Evolutionary conservation across 2,113 vertebrate genomes (phyloP), one percentile per base, ranked within the genome.

Genomic region (Corythornis madagascariensis): DNA sequence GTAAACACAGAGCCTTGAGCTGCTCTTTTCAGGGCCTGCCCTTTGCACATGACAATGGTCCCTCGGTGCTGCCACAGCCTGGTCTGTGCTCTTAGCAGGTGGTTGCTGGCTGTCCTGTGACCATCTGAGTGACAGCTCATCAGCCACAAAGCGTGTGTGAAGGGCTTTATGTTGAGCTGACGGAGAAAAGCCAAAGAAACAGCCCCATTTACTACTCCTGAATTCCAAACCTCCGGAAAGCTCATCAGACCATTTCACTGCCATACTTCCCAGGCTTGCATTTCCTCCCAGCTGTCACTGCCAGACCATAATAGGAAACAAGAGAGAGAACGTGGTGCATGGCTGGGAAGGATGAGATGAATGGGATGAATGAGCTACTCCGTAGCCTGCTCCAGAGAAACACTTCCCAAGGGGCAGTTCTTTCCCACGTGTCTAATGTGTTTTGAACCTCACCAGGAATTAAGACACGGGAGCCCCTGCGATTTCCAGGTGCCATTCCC

Each of bases 111-210:
- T 56, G 47, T n/a, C 43, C 66, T 69, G 83, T 0, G 8, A 29
- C 24, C 48, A 13, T 3, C 28, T 4, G 10, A 64, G 64, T 35
- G 64, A 53, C 67, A 63, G 66, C 24, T 13, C 40, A 35, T 40
- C 57, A 20, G n/a, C 65, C 11, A 5, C 73, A 67, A n/a, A 84
- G 45, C 0, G 0, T 0, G 5, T 0, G 8, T 7, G 3, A 75
- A 80, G 55, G 2, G 3, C 6, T 56, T 76, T 16, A 48, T 40
- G 24, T 79, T 84, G 35, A 16, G 56, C 35, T 50, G 5, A 11
- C 26, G 26, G 55, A 72, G 74, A 35, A 67, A 79, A 88, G 50
- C 38, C 28, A 42, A 76, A 75, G 11, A 59, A 95, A 47, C 33
- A 6, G n/a, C 59, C 26, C 24, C 5, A 1, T 73, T 55, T 67